Base-by-base conservation (phyloP, 2,113 vertebrate genomes). In the Cochlearius cochlearius region DNA sequence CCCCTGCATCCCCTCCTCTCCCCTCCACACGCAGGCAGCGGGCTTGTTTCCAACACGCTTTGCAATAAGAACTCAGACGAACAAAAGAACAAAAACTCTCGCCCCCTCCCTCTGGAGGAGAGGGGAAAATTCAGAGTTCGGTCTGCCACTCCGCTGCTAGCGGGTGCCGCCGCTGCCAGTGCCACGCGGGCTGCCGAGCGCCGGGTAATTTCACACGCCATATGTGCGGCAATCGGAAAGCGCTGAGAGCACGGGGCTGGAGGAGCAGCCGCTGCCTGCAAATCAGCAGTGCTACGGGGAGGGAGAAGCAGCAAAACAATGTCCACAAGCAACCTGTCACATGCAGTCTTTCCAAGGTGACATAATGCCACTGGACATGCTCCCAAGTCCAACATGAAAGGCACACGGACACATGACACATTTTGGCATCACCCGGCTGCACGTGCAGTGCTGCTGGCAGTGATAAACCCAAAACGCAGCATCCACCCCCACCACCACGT, bases 391-490 rank as follows among this genome's bases (percentile, higher is more conserved):
- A 64, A 21, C 3, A 0, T 4, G 12, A 87, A 90, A 67, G 36
- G 32, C 2, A 0, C 0, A 1, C 3, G 17, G 90, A 59, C 56
- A 56, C 7, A 8, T 52, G 22, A 62, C 25, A 53, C 0, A 0
- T 34, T 50, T 34, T 1, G 1, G 41, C 52, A 56, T 76, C 69
- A 36, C 52, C 41, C 15, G 0, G 32, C 74, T 29, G 32, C n/a
- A 50, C 3, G 8, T 8, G 45, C 27, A 18, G 60, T 0, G 1
- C 45, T 10, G 9, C 67, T 45, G 39, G 56, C 2, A 2, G 39
- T 3, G 43, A 84, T 26, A 38, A 73, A 59, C 47, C 23, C 32
- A 52, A 41, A 76, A 41, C 0, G 0, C 34, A 8, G 75, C 52
- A 72, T 22, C 41, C 12, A 16, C 20, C 15, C 14, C 34, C 59